phyloP scores from a whole-genome alignment of 2,888 invertebrate species.

The Miltochrista miniata region DNA sequence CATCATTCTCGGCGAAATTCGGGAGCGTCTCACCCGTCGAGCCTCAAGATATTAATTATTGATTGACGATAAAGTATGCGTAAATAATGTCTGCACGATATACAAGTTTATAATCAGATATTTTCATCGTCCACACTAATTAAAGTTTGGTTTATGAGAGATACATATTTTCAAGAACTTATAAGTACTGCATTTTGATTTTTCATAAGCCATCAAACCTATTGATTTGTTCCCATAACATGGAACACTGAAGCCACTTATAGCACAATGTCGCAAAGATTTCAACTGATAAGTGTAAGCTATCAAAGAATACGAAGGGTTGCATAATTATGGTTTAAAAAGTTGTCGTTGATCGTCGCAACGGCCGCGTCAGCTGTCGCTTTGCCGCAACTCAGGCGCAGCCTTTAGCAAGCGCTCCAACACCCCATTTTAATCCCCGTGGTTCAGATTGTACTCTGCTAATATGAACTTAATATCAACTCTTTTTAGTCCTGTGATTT shows the following conservation, averaged over 20 bases:
- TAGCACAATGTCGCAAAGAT: slow-evolving; percentile 17
- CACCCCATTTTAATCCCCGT: slow-evolving; percentile 71
- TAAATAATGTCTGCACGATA: slow-evolving; percentile 67
- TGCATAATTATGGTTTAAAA: slow-evolving; percentile 30
- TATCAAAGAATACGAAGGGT: slow-evolving; percentile 30
- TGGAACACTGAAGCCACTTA: slow-evolving; percentile 6
- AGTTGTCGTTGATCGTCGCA: slow-evolving; percentile 19
- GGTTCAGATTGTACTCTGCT: slow-evolving; percentile 36
- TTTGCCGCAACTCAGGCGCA: slow-evolving; percentile 72
- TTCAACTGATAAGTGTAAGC: slow-evolving; percentile 31
- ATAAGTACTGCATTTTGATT: too few relatives aligned
- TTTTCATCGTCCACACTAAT: slow-evolving; percentile 39
- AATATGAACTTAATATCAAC: slow-evolving; percentile 36
- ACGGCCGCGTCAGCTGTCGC: slow-evolving; percentile 67
- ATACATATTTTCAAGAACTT: too few relatives aligned
- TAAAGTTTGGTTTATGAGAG: slow-evolving; percentile 20
- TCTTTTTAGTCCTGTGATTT: background rate
- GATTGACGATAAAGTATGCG: slow-evolving; percentile 79
- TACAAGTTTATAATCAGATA: slow-evolving; percentile 45
- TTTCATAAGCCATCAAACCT: background rate
- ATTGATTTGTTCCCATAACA: background rate
- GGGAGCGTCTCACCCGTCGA: slow-evolving; percentile 79
- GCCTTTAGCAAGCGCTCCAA: slow-evolving; percentile 44
- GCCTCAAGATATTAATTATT: slow-evolving; percentile 82
- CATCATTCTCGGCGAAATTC: slow-evolving; percentile 81